A percentile compares a stretch with the other conserved stretches of the same genome.
These are phyloP conservation scores for Rambutsinella grinnellia DNA, from an alignment of 2,888 invertebrate genomes.

Conservation along the genomic window DNA sequence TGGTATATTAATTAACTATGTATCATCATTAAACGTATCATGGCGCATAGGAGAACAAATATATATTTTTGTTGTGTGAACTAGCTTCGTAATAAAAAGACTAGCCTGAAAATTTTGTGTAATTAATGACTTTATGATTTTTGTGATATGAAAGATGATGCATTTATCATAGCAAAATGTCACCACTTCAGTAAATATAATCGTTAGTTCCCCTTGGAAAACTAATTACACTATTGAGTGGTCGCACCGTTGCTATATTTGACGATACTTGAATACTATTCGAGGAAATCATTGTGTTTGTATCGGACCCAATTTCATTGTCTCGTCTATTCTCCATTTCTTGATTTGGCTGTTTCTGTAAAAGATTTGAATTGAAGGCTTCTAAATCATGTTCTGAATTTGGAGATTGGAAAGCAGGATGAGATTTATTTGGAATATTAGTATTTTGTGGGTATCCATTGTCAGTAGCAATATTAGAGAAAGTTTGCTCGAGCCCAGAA, in stretches of 20 bases:
- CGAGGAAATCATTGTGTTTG: too few species aligned
- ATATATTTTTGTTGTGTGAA: too few species aligned
- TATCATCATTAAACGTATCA: too few species aligned
- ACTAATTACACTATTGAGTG: slow-evolving; percentile 7
- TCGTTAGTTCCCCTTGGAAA: slow-evolving; percentile 33
- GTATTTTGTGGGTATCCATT: neutral
- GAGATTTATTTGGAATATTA: neutral
- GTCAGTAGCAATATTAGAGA: neutral
- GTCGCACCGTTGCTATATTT: neutral
- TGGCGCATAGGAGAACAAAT: too few species aligned
- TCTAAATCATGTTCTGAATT: slow-evolving; percentile 20
- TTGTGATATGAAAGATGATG: neutral
- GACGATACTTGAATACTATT: neutral
- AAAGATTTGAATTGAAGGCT: slow-evolving; percentile 15
- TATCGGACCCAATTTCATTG: too few species aligned
- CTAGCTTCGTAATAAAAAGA: neutral
- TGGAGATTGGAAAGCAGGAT: neutral
- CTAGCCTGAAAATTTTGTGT: neutral
- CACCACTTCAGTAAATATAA: slow-evolving; percentile 18
- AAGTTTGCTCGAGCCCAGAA: neutral
- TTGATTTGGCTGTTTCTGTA: slow-evolving; percentile 25
- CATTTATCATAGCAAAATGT: too few species aligned
- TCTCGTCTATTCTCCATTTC: too few species aligned
- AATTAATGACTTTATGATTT: slow-evolving; percentile 2
- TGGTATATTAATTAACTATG: too few species aligned